Evolutionary conservation across 2,797 vertebrate genomes (phyloP), one percentile per base, ranked within the genome.

Genomic region (Sebastes itinus): DNA sequence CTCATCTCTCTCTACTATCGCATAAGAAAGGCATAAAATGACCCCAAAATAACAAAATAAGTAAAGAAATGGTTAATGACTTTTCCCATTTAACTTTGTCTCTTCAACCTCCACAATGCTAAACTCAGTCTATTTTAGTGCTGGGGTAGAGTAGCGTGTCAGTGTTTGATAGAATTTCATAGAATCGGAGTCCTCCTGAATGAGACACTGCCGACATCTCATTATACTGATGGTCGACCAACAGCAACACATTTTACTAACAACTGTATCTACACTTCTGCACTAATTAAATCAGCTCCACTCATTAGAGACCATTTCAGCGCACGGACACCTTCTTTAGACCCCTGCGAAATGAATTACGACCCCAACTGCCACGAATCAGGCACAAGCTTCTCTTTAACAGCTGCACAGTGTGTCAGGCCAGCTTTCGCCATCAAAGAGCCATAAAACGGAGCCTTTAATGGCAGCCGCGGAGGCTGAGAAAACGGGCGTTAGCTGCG

Each of bases 391-490:
- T 18, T 78, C 69, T 76, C 79, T 85, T 55, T 28, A 88, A 84
- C 88, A 90, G 91, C 87, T 90, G 87, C 80, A 33, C 72, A 32
- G 76, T 64, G 52, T 72, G 75, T 80, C 78, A 25, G 87, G 82
- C 83, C 87, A 80, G 80, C 87, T 78, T 87, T 79, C 32, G 3
- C 83, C 82, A 84, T 87, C 83, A 89, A 87, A 92, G 72, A 80
- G 72, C 78, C 83, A 87, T 93, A 90, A 90, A 91, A 69, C 61
- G 2, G 42, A 77, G 75, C 67, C 75, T 83, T 84, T 92, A 90
- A 91, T 62, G 61, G 80, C 88, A 33, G 74, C 74, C 33, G 3
- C 1, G 49, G 88, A 46, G 83, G 85, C 86, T 71, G 77, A 52
- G 82, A 71, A 81, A 87, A 75, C 27, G 80, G 73, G 75, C 80